Conservation (phyloP, 2,888 invertebrate species). For the Tholera decimalis region DNA sequence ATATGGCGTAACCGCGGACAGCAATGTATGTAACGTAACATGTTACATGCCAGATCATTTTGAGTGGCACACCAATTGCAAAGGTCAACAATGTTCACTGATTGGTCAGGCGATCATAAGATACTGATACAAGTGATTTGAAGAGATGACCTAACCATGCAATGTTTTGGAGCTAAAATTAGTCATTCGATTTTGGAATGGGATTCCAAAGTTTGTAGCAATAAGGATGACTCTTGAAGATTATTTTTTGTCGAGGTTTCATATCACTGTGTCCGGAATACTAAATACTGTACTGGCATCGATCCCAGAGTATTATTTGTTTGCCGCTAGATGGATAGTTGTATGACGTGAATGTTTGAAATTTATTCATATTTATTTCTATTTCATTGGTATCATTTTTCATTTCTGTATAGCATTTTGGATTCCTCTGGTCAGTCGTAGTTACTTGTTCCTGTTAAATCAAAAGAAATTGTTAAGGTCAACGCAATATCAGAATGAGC, state of each 20-base stretch:
- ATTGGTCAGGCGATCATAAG: conserved; percentile 29
- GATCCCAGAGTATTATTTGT: no score
- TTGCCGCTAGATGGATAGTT: no score
- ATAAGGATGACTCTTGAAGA: not conserved
- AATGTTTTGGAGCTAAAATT: not conserved
- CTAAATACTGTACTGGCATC: no score
- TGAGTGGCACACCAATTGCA: conserved; percentile 45
- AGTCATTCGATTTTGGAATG: not conserved
- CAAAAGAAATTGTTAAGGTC: no score
- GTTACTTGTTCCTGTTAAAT: no score
- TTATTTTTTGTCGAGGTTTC: no score
- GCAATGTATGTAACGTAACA: conserved; percentile 36
- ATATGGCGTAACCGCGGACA: conserved; percentile 53
- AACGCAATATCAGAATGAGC: not conserved
- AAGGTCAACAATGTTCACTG: conserved; percentile 44
- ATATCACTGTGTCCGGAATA: no score
- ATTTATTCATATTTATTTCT: no score
- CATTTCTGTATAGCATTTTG: no score
- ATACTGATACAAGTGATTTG: conserved; percentile 19
- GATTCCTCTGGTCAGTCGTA: no score
- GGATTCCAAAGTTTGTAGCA: not conserved
- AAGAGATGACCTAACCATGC: conserved; percentile 9
- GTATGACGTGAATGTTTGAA: no score
- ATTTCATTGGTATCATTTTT: no score
- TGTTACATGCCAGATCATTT: conserved; percentile 32